Evolutionary conservation across 2,797 vertebrate species (phyloP).

Genomic region (Acestrorhynchus altus): DNA sequence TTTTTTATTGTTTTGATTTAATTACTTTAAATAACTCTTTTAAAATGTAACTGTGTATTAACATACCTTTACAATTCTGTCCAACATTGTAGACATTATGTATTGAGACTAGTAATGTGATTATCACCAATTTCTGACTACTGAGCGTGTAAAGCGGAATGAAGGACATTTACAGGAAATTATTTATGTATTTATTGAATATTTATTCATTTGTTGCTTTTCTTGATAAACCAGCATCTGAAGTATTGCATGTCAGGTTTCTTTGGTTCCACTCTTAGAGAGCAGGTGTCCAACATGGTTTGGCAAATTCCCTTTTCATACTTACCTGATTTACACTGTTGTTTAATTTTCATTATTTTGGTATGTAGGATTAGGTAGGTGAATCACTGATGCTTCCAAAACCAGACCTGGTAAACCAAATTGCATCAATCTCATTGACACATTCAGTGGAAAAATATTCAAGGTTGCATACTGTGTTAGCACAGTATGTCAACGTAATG

Average conservation of each 20-base stretch:
- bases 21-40: background rate
- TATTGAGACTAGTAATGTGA: background rate
- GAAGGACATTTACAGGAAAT: conserved; percentile 44
- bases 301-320: no score
- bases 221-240: background rate
- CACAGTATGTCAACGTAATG: background rate
- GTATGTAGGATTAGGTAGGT: no score
- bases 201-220: conserved; percentile 45
- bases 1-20: background rate
- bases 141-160: conserved; percentile 42
- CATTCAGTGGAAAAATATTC: background rate
- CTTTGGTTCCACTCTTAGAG: no score
- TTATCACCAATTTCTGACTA: conserved; percentile 20
- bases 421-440: background rate
- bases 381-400: no score
- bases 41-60: background rate
- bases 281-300: no score
- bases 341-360: no score
- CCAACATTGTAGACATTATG: conserved; percentile 7
- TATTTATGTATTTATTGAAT: conserved; percentile 67
- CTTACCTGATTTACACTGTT: no score
- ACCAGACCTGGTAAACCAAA: no score
- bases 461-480: background rate
- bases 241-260: background rate
- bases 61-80: background rate